Conservation (phyloP, 1,140 invertebrate species). For the Papilio dardanus region DNA sequence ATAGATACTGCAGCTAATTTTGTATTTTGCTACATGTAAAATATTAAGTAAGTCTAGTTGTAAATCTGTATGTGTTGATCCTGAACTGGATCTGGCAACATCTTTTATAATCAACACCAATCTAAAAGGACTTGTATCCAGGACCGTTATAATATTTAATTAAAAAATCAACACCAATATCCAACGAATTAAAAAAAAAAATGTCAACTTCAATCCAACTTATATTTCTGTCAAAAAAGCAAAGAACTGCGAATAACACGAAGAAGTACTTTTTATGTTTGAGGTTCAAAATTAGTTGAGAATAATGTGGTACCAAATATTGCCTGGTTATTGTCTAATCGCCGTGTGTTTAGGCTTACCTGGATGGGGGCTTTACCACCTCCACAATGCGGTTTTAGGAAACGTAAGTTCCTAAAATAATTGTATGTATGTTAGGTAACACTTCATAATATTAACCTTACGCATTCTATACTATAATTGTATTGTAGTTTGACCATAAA, state of each 20-base stretch:
- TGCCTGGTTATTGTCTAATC: constrained; percentile 84
- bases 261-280: constrained; percentile 35
- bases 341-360: constrained; percentile 82
- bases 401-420: constrained; percentile 79
- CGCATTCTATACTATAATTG: not conserved
- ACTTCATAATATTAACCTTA: constrained; percentile 20
- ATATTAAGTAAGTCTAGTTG: no score
- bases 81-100: no score
- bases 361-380: constrained; percentile 82
- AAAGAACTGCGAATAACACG: not conserved
- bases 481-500: no score
- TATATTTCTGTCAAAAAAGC: not conserved
- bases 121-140: no score
- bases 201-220: no score
- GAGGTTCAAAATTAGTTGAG: constrained; percentile 40
- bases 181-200: no score
- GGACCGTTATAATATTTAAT: no score
- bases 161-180: no score
- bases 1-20: no score
- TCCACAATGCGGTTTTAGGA: constrained; percentile 83
- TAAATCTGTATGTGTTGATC: no score
- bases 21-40: no score
- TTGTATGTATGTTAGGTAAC: constrained; percentile 59
- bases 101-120: no score
- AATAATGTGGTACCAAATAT: constrained; percentile 86